phyloP scores from a whole-genome alignment of 2,888 invertebrate genomes.

The Isoperla grammatica region DNA sequence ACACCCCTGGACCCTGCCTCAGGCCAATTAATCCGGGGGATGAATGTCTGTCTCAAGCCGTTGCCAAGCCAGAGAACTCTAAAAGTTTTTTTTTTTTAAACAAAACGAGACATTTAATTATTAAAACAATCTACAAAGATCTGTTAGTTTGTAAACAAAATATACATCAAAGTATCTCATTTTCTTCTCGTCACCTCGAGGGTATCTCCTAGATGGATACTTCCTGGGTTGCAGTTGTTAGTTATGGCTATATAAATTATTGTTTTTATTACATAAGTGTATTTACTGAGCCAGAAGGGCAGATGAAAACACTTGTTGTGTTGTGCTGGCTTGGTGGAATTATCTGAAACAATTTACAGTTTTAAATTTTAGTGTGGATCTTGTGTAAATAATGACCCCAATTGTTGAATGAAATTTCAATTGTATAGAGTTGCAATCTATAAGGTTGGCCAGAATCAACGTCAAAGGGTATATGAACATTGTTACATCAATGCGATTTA shows the following conservation, averaged over 20 bases:
- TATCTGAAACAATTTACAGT: not conserved
- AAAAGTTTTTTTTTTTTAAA: slow-evolving; percentile 4
- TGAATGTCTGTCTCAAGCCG: not conserved
- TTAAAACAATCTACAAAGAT: slow-evolving; percentile 23
- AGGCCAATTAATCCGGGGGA: slow-evolving; percentile 29
- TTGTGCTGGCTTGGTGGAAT: slow-evolving; percentile 4
- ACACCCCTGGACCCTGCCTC: slow-evolving; percentile 43
- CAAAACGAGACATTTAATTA: not conserved
- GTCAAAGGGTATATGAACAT: no score
- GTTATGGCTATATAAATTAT: slow-evolving; percentile 18
- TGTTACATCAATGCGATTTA: no score
- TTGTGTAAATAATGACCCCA: slow-evolving; percentile 11
- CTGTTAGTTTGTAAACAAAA: slow-evolving; percentile 24
- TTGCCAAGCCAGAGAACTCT: not conserved
- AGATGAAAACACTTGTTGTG: not conserved
- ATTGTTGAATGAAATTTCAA: not conserved
- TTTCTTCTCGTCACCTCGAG: slow-evolving; percentile 14
- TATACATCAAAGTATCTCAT: slow-evolving; percentile 16
- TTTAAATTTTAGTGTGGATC: slow-evolving; percentile 10
- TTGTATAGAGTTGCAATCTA: not conserved
- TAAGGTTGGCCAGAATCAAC: no score
- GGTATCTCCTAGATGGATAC: slow-evolving; percentile 20
- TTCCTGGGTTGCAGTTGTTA: slow-evolving; percentile 25
- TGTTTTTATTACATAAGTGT: slow-evolving; percentile 16
- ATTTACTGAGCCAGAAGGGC: not conserved